phyloP scores from a whole-genome alignment of 37 sponge, comb jelly and placozoan species.

The Spongia lamella region DNA sequence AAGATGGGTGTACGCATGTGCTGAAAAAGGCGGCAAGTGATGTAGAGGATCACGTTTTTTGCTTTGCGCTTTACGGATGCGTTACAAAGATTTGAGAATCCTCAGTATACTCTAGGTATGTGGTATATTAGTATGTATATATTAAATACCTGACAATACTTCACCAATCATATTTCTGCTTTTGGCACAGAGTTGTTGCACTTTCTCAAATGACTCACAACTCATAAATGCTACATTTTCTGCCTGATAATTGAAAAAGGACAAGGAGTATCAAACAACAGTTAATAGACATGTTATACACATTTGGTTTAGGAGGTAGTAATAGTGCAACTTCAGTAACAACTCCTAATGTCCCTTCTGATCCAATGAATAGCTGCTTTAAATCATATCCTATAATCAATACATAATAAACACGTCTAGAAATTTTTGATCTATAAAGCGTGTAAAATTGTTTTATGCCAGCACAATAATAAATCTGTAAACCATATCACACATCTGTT shows the following conservation, averaged over 20 bases:
- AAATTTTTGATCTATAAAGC: too few relatives aligned
- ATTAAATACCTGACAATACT: conserved; percentile 77
- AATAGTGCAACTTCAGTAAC: conserved; percentile 85
- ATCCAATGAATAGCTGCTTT: conserved; percentile 98
- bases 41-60: too few relatives aligned
- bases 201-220: conserved; percentile 70
- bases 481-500: too few relatives aligned
- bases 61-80: too few relatives aligned
- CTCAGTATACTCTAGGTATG: too few relatives aligned
- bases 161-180: conserved; percentile 80
- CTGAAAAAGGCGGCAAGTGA: too few relatives aligned
- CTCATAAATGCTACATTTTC: conserved; percentile 89
- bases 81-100: too few relatives aligned
- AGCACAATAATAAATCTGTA: too few relatives aligned
- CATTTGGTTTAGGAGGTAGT: conserved; percentile 72
- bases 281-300: not conserved
- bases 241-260: not conserved
- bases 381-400: conserved; percentile 80
- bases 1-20: too few relatives aligned
- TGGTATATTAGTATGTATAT: too few relatives aligned
- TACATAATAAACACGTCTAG: not conserved
- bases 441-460: too few relatives aligned
- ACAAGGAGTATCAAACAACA: not conserved
- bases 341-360: conserved; percentile 95
- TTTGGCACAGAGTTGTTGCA: conserved; percentile 42